Evolutionary conservation across 2,113 vertebrate genomes (phyloP).

Genomic region (Cygnus buccinator): DNA sequence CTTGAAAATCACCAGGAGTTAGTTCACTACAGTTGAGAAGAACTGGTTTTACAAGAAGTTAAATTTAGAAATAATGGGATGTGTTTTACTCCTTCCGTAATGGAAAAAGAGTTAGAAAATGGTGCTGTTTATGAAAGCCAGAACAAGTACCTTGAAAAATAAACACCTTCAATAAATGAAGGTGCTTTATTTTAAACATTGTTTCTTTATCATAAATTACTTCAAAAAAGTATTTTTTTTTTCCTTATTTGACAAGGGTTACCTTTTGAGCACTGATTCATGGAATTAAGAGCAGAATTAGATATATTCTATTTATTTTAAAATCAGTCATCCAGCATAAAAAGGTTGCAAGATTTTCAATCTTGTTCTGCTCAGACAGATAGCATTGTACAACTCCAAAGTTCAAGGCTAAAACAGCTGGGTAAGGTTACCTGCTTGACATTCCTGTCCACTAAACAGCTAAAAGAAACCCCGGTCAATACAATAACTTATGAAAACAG

Average conservation of each 20-base stretch:
- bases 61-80: not conserved
- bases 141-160: not conserved
- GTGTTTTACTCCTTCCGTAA: not conserved
- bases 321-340: not conserved
- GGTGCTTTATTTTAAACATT: not conserved
- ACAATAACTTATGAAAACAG: not conserved
- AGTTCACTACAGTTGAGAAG: not conserved
- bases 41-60: not conserved
- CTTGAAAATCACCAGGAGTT: not conserved
- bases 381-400: not conserved
- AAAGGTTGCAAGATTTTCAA: not conserved
- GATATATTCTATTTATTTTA: not conserved
- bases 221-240: not conserved
- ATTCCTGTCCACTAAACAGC: not conserved
- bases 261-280: fast-evolving
- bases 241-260: not conserved
- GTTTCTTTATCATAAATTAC: not conserved
- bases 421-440: not conserved
- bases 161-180: not conserved
- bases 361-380: not conserved
- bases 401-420: not conserved
- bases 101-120: not conserved
- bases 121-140: not conserved
- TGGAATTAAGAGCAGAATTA: not conserved
- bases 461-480: not conserved